Base-by-base conservation (phyloP, 1,140 invertebrate species). In the Maconellicoccus hirsutus region DNA sequence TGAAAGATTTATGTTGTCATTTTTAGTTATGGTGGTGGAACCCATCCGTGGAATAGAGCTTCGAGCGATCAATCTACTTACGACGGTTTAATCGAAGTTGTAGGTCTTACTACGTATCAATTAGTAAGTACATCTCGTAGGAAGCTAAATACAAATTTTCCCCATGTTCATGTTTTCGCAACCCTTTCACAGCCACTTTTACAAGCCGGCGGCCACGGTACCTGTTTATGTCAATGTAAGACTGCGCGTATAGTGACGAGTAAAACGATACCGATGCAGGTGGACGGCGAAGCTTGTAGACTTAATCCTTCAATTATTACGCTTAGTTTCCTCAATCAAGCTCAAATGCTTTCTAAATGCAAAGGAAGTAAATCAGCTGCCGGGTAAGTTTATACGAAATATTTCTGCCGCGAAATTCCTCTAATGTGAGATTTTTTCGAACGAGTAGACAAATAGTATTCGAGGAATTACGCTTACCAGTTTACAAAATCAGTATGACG, bases 101-200 rank as follows among this genome's bases (percentile, higher is more conserved):
- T 98, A 72, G 96, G 96, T 22, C 85, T 98, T 72, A 98, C 95
- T 27, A 97, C 96, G 73, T 96, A 96, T 82, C 95, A 97, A 80
- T 83, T 98, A 82, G 91, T 93, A 81, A 84, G 83, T 81, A n/a
- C n/a, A n/a, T n/a, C n/a, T n/a, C n/a, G n/a, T n/a, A n/a, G n/a
- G n/a, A n/a, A n/a, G n/a, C n/a, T n/a, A n/a, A n/a, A n/a, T n/a
- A n/a, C n/a, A n/a, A n/a, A n/a, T n/a, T n/a, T n/a, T n/a, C n/a
- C n/a, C n/a, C n/a, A n/a, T n/a, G n/a, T n/a, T n/a, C n/a, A n/a
- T n/a, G n/a, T n/a, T n/a, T n/a, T n/a, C n/a, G n/a, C n/a, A 33
- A 33, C 12, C 12, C 29, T 70, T 72, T 73, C 81, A n/a, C 77
- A 92, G 88, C 94, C 96, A 25, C 84, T 97, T 66, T 81, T 98